These are phyloP conservation scores for Philotrypesis tridentata DNA, from an alignment of 1,140 invertebrate species.

Conservation along the genomic window DNA sequence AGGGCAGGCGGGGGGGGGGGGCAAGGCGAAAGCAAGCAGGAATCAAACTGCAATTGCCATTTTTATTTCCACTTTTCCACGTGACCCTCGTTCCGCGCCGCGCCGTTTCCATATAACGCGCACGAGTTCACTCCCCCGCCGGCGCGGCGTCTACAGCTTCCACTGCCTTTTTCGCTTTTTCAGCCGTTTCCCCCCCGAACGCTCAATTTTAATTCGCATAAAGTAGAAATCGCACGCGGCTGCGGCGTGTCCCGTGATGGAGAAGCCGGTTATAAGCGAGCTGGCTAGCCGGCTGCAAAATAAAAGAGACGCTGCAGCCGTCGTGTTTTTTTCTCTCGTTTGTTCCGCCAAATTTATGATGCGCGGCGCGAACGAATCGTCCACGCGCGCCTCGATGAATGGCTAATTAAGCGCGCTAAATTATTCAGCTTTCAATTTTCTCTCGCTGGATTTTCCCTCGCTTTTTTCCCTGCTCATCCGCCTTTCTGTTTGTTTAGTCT, in stretches of 20 bases:
- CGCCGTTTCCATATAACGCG: conserved; percentile 46
- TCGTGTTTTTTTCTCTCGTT: conserved; percentile 41
- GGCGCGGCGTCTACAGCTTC: too few relatives aligned
- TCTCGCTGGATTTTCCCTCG: conserved; percentile 11
- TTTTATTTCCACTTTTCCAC: conserved; percentile 66
- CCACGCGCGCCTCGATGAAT: conserved; percentile 8
- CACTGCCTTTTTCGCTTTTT: conserved; percentile 40
- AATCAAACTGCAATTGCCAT: conserved; percentile 71
- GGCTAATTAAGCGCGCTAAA: conserved; percentile 34
- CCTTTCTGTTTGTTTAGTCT: neutral
- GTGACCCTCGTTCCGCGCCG: conserved; percentile 37
- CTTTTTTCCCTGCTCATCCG: neutral
- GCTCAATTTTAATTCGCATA: conserved; percentile 65
- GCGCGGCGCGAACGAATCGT: neutral
- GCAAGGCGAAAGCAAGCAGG: conserved; percentile 50
- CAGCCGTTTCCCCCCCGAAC: conserved; percentile 33
- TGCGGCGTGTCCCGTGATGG: conserved; percentile 23
- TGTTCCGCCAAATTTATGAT: conserved; percentile 50
- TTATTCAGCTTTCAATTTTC: conserved; percentile 41
- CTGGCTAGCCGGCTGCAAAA: conserved; percentile 25
- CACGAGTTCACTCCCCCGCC: conserved; percentile 40
- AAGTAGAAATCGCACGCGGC: conserved; percentile 52
- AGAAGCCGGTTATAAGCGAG: conserved; percentile 48
- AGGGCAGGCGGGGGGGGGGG: neutral
- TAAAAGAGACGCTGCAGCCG: conserved; percentile 2